These are phyloP conservation scores for Drosophila lacertosa DNA, from an alignment of 1,140 invertebrate species.

Conservation along the genomic window DNA sequence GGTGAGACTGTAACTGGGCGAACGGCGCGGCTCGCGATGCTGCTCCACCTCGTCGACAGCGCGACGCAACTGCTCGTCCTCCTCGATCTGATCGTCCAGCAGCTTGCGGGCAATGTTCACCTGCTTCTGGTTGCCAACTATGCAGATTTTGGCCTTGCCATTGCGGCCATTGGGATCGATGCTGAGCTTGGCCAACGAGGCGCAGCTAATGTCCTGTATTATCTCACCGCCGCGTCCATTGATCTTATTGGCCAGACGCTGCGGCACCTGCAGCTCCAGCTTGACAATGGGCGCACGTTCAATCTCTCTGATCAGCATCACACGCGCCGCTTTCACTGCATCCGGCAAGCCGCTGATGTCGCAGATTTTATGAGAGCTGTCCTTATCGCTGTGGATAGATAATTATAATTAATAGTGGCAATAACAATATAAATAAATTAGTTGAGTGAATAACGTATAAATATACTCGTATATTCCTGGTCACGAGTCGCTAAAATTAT, in stretches of 20 bases:
- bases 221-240: slow-evolving; percentile 89
- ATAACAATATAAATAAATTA: too few species aligned
- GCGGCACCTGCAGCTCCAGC: slow-evolving; percentile 88
- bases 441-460: neutral
- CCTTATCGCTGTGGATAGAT: slow-evolving; percentile 74
- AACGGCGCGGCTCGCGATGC: slow-evolving; percentile 85
- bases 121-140: slow-evolving; percentile 87
- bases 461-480: too few species aligned
- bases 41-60: slow-evolving; percentile 85
- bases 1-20: slow-evolving; percentile 69
- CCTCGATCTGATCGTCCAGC: slow-evolving; percentile 87
- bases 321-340: slow-evolving; percentile 88
- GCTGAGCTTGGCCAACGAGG: slow-evolving; percentile 73
- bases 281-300: slow-evolving; percentile 88
- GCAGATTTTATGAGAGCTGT: slow-evolving; percentile 86
- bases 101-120: slow-evolving; percentile 86
- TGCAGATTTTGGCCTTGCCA: slow-evolving; percentile 84
- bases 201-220: slow-evolving; percentile 88
- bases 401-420: slow-evolving; percentile 18
- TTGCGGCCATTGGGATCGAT: slow-evolving; percentile 74
- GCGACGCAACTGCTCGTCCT: slow-evolving; percentile 85
- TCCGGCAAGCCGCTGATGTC: slow-evolving; percentile 88
- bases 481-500: too few species aligned
- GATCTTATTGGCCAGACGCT: slow-evolving; percentile 87
- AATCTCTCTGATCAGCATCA: slow-evolving; percentile 89